Evolutionary conservation across 2,113 vertebrate genomes (phyloP).

Genomic region (Pontoporia blainvillei): DNA sequence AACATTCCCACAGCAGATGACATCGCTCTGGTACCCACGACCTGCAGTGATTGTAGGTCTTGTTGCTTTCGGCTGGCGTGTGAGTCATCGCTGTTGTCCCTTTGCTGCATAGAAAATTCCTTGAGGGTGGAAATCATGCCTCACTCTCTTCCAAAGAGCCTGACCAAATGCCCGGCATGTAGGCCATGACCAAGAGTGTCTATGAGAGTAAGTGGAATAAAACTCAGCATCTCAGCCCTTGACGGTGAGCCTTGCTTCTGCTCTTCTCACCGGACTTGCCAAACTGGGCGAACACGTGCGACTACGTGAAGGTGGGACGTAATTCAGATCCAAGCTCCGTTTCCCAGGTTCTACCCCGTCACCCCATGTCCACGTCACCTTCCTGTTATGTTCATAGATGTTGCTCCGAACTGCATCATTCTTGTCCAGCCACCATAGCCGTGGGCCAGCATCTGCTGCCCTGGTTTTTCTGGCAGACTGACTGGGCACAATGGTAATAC

Average conservation of each 20-base stretch:
- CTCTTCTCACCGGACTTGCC: no score
- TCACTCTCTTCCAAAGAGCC: not conserved
- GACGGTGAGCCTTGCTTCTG: rapidly evolving
- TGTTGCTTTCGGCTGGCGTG: rapidly evolving
- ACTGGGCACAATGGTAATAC: rapidly evolving
- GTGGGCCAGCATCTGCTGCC: rapidly evolving
- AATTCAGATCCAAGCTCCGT: rapidly evolving
- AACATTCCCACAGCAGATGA: no score
- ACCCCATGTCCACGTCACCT: rapidly evolving
- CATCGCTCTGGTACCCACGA: no score
- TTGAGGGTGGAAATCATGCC: not conserved
- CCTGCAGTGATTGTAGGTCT: rapidly evolving
- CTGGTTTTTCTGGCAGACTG: not conserved
- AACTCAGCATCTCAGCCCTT: rapidly evolving
- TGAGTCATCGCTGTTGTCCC: not conserved
- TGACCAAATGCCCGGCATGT: not conserved
- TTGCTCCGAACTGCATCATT: not conserved
- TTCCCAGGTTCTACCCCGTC: rapidly evolving
- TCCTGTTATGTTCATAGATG: not conserved
- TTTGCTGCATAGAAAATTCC: not conserved
- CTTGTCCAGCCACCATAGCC: not conserved
- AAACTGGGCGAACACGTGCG: rapidly evolving
- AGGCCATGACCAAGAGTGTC: no score
- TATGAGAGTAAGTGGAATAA: rapidly evolving
- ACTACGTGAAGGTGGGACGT: rapidly evolving